Conservation (phyloP, 2,888 invertebrate genomes). For the Epistrophe grossulariae region DNA sequence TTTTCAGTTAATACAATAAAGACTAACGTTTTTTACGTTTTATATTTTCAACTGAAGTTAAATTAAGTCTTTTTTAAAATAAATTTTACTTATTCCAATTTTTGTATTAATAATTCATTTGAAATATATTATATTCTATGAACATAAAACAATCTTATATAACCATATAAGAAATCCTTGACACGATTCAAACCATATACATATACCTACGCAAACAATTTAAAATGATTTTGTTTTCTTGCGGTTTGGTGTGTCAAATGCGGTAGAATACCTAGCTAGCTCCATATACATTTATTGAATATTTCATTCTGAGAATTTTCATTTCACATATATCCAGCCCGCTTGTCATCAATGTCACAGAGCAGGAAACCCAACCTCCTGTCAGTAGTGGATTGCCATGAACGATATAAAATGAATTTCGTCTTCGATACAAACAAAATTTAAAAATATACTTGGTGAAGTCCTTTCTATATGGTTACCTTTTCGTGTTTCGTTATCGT, state of each 20-base stretch:
- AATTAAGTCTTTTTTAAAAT: too few species aligned
- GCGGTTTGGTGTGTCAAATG: conserved; percentile 24
- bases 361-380: conserved; percentile 19
- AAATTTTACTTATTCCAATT: too few species aligned
- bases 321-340: neutral
- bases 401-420: conserved; percentile 1
- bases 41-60: too few species aligned
- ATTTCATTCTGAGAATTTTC: conserved; percentile 46
- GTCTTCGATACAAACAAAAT: neutral
- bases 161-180: neutral
- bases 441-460: neutral
- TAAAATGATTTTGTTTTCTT: conserved; percentile 6
- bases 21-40: too few species aligned
- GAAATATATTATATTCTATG: neutral
- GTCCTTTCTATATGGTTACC: neutral
- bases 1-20: too few species aligned
- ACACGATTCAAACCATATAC: conserved; percentile 3
- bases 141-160: neutral
- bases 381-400: conserved; percentile 4
- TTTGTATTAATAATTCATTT: too few species aligned
- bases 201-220: conserved; percentile 19
- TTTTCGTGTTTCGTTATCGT: conserved; percentile 7
- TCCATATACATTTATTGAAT: conserved; percentile 60
- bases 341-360: conserved; percentile 16
- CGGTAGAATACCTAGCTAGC: conserved; percentile 1